Percentiles rank a stretch among this genome's conserved stretches.
Evolutionary conservation across 2,113 vertebrate genomes (phyloP).

Genomic region (Monopterus albus): DNA sequence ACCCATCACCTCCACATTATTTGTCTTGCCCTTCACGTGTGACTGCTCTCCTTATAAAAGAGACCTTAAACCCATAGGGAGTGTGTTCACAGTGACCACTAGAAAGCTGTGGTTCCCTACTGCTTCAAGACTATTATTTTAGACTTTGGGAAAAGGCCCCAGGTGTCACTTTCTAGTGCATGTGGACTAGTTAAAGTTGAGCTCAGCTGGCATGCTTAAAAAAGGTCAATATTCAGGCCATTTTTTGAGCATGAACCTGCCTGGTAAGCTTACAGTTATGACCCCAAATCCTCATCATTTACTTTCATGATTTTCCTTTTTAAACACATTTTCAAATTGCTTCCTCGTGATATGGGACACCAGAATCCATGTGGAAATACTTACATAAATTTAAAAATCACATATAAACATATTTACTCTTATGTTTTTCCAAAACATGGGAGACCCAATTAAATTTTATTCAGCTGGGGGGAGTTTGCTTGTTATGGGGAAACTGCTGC

Average conservation of each 20-base stretch:
- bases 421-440: slow-evolving; percentile 41
- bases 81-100: slow-evolving; percentile 61
- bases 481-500: slow-evolving; percentile 53
- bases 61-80: slow-evolving; percentile 70
- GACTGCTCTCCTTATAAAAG: slow-evolving; percentile 57
- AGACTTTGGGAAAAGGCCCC: slow-evolving; percentile 28
- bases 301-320: slow-evolving; percentile 1
- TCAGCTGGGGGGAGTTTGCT: slow-evolving; percentile 55
- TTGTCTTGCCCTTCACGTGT: slow-evolving; percentile 60
- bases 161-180: slow-evolving; percentile 21
- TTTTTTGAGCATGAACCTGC: slow-evolving; percentile 49
- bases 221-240: slow-evolving; percentile 60
- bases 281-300: slow-evolving; percentile 9
- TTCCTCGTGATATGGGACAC: background rate
- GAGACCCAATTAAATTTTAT: slow-evolving; percentile 76
- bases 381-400: slow-evolving; percentile 44
- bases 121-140: slow-evolving; percentile 61
- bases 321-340: slow-evolving; percentile 35
- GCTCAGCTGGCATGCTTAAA: slow-evolving; percentile 45
- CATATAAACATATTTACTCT: background rate
- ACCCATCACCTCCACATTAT: slow-evolving; percentile 45
- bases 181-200: slow-evolving; percentile 22
- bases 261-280: slow-evolving; percentile 18
- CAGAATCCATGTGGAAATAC: slow-evolving; percentile 13
- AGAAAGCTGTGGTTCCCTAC: slow-evolving; percentile 61